Evolutionary conservation across 2,113 vertebrate genomes (phyloP).

Genomic region (Engystomops pustulosus): DNA sequence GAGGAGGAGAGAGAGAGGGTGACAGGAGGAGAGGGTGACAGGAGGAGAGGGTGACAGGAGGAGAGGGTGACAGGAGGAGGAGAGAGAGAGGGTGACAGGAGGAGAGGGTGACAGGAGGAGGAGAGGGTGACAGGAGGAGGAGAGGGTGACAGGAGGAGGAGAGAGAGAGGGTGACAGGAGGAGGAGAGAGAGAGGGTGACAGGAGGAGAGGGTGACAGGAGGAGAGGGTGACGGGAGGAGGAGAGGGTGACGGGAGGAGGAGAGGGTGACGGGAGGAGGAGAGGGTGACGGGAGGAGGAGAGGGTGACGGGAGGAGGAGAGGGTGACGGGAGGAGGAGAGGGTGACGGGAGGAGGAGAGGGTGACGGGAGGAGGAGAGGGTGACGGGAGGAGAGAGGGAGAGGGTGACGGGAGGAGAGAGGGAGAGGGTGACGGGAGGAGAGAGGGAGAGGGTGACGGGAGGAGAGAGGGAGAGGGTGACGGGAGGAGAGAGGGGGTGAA

Average conservation of each 20-base stretch:
- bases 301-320: background rate
- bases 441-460: no score
- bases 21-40: no score
- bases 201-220: no score
- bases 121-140: background rate
- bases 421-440: background rate
- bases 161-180: background rate
- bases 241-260: no score
- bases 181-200: background rate
- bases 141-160: no score
- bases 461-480: no score
- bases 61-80: background rate
- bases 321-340: background rate
- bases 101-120: background rate
- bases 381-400: background rate
- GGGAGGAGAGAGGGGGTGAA: no score
- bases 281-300: background rate
- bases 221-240: no score
- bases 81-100: background rate
- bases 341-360: background rate
- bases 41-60: background rate
- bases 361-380: background rate
- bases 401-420: background rate
- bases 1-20: no score
- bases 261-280: no score